Percentiles rank a stretch among this genome's conserved stretches.
Conservation (phyloP, 2,113 vertebrate genomes). For the Dissostichus mawsoni region DNA sequence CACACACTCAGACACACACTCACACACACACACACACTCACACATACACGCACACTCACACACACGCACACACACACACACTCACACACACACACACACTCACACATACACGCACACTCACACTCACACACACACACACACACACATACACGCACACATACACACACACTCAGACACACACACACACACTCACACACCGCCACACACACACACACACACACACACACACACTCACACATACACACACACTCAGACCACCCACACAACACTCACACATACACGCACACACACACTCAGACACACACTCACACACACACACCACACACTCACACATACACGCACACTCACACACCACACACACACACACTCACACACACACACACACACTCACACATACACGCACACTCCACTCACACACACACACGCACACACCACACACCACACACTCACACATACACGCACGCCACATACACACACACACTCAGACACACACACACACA, state of each 20-base stretch:
- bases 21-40: slow-evolving; percentile 16
- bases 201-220: neutral
- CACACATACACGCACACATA: slow-evolving; percentile 9
- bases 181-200: slow-evolving; percentile 28
- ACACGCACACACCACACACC: slow-evolving; percentile 32
- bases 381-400: slow-evolving; percentile 22
- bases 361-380: neutral
- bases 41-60: slow-evolving; percentile 29
- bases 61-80: slow-evolving; percentile 9
- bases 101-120: slow-evolving; percentile 34
- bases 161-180: slow-evolving; percentile 10
- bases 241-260: slow-evolving; percentile 11
- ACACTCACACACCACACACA: no score
- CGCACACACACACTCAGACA: slow-evolving; percentile 14
- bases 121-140: slow-evolving; percentile 31
- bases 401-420: slow-evolving; percentile 15
- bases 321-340: slow-evolving; percentile 25
- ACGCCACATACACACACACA: slow-evolving; percentile 3
- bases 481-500: slow-evolving; percentile 20
- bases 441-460: slow-evolving; percentile 18
- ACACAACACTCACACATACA: slow-evolving; percentile 19
- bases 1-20: slow-evolving; percentile 16
- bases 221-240: slow-evolving; percentile 23
- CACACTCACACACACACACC: slow-evolving; percentile 6
- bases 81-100: slow-evolving; percentile 23